These are phyloP conservation scores for Gallinago stenura DNA, from an alignment of 2,797 vertebrate species.

Conservation along the genomic window DNA sequence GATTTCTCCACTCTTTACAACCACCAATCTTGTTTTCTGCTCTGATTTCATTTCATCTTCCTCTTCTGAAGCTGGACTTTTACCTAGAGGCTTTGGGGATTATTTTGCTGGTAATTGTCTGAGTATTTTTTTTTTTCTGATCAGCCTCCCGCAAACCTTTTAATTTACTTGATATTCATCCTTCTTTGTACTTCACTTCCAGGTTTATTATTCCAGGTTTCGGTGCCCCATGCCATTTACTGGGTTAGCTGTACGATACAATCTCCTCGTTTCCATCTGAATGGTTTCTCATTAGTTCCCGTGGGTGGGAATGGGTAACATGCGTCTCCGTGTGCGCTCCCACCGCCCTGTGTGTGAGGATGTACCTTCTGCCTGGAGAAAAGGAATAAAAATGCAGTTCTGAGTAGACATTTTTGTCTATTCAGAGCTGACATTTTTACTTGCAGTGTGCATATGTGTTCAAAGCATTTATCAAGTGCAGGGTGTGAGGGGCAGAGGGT, in stretches of 20 bases:
- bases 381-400: background rate
- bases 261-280: background rate
- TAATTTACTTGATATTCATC: background rate
- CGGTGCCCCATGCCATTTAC: background rate
- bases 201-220: background rate
- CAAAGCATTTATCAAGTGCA: accelerated
- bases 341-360: background rate
- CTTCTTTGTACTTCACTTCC: background rate
- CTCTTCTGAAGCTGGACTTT: background rate
- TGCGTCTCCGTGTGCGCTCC: background rate
- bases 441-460: background rate
- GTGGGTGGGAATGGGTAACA: background rate
- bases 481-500: background rate
- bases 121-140: background rate
- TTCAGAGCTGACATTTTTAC: background rate
- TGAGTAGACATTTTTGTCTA: background rate
- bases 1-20: background rate
- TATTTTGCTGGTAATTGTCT: background rate
- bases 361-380: background rate
- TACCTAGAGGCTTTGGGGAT: background rate
- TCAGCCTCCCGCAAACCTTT: background rate
- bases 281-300: background rate
- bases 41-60: background rate
- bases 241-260: background rate
- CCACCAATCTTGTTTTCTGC: background rate